A percentile compares a stretch with the other conserved stretches of the same genome.
These are phyloP conservation scores for Mergus octosetaceus DNA, from an alignment of 2,797 vertebrate genomes.

Conservation along the genomic window DNA sequence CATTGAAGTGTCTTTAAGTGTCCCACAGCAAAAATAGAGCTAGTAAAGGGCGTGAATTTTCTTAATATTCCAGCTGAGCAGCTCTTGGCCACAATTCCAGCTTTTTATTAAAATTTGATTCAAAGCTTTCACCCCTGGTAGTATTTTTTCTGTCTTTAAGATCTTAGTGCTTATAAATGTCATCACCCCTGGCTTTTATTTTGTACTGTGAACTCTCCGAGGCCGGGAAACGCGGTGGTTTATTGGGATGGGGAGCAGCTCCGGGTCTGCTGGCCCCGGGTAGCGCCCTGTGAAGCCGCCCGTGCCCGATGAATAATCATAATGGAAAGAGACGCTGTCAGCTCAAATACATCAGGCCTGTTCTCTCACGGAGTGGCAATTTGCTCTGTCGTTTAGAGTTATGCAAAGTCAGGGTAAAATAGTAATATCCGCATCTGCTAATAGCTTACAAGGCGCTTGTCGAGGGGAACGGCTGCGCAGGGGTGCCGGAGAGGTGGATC, in stretches of 20 bases:
- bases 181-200: not conserved
- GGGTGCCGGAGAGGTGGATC: accelerated
- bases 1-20: not conserved
- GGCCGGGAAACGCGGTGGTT: not conserved
- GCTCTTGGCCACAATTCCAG: not conserved
- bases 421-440: not conserved
- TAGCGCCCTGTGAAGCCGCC: not conserved
- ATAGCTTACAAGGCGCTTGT: not conserved
- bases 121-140: not conserved
- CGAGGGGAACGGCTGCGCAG: accelerated
- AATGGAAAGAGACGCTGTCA: not conserved
- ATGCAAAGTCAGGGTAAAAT: not conserved
- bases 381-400: not conserved
- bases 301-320: not conserved
- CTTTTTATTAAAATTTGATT: not conserved
- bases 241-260: not conserved
- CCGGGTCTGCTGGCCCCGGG: not conserved
- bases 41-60: not conserved
- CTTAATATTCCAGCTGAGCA: not conserved
- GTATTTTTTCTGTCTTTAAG: not conserved
- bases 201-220: not conserved
- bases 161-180: not conserved
- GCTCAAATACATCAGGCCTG: not conserved
- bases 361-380: not conserved
- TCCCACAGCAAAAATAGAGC: not conserved